Conservation (phyloP, 2,888 invertebrate genomes). For the Esperia sulphurella region DNA sequence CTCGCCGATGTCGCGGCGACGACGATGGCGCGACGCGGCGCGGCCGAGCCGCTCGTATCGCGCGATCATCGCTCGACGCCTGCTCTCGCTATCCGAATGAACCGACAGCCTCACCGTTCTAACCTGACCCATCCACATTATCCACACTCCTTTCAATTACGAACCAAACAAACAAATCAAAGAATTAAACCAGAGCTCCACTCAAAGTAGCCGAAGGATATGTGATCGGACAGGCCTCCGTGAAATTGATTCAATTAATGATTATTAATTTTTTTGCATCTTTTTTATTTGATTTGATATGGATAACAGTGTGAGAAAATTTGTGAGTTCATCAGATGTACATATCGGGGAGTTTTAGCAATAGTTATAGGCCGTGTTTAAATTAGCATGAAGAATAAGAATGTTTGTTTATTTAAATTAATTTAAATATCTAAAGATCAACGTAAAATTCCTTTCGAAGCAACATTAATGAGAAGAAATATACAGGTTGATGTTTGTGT, state of each 20-base stretch:
- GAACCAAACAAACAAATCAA: not conserved
- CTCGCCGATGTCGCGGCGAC: slow-evolving; percentile 53
- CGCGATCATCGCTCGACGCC: slow-evolving; percentile 33
- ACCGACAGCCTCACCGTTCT: slow-evolving; percentile 30
- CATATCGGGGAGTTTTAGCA: slow-evolving; percentile 5
- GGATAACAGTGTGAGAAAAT: slow-evolving; percentile 40
- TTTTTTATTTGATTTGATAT: slow-evolving; percentile 42
- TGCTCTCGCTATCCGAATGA: slow-evolving; percentile 31
- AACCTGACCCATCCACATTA: slow-evolving; percentile 13
- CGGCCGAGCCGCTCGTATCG: slow-evolving; percentile 18
- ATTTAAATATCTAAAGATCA: slow-evolving; percentile 8
- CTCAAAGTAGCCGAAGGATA: slow-evolving; percentile 35
- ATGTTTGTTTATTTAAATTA: slow-evolving; percentile 12
- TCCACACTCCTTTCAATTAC: not conserved
- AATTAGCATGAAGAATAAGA: slow-evolving; percentile 9
- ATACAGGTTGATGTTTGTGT: not conserved
- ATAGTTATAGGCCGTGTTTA: slow-evolving; percentile 1
- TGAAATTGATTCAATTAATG: slow-evolving; percentile 53
- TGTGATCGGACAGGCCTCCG: slow-evolving; percentile 44
- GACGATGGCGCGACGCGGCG: slow-evolving; percentile 21
- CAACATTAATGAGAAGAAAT: not conserved
- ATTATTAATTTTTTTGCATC: slow-evolving; percentile 42
- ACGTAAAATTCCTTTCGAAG: not conserved
- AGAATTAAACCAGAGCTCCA: slow-evolving; percentile 34
- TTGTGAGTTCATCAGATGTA: slow-evolving; percentile 9